Evolutionary conservation across 1,140 invertebrate genomes (phyloP), one percentile per base, ranked within the genome.

Genomic region (Kradibia gibbosae): DNA sequence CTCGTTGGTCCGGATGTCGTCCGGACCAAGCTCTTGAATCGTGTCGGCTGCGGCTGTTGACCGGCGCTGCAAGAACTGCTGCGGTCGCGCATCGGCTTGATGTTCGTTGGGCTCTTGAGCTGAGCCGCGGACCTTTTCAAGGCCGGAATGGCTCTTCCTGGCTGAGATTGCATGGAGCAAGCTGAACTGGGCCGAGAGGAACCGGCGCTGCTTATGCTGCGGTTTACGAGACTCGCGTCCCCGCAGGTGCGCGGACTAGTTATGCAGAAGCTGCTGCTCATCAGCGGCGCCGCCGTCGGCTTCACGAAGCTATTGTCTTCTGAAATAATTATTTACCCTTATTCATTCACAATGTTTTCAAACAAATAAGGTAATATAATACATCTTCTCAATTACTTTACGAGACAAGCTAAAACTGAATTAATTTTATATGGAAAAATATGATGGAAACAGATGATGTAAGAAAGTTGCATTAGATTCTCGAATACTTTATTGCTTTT

Each of bases 211-310:
- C 60, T 81, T 17, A 55, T 36, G 17, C 48, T 81, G 13, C 55
- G 79, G 17, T 67, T 80, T 10, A 28, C 2, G 28, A 74, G 5
- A 28, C 53, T 72, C 20, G 25, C 62, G 3, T 13, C 76, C 1
- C 45, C 42, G 4, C 1, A 31, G 17, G 5, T 70, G 15, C 42
- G 60, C 0, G 74, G 62, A 36, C 65, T 72, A 2, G 15, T 62
- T 20, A 67, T 34, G 42, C 80, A 72, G 42, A 82, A 82, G 20
- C 80, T 82, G 17, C 80, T 82, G 31, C 50, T 82, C 74, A 77
- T 77, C 10, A 77, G 8, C 7, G 80, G 74, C n/a, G 45, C 34
- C 0, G 73, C 22, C 7, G 34, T 31, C 25, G 57, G 57, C n/a
- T 15, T 79, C 13, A 45, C 45, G 31, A 81, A 80, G 20, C n/a